Evolutionary conservation across 35 echinoderm and acorn worm species (phyloP).

Genomic region (Apostichopus parvimensis): DNA sequence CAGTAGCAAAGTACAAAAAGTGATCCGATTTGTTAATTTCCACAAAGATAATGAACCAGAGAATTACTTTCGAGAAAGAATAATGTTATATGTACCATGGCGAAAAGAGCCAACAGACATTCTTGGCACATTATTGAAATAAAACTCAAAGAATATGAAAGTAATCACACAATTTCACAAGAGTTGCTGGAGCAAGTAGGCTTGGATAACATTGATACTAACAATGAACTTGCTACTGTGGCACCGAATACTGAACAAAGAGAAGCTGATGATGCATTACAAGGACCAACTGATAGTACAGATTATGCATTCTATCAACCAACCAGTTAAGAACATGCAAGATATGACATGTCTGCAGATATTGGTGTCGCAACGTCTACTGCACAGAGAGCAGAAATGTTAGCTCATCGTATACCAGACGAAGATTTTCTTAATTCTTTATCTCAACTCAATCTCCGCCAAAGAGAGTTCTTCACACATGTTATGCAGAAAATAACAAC

Average conservation of each 20-base stretch:
- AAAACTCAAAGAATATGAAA: not conserved
- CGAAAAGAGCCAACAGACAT: not conserved
- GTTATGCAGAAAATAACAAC: constrained; percentile 26
- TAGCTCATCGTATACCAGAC: constrained; percentile 1
- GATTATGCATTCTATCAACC: not conserved
- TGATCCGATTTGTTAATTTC: constrained; percentile 41
- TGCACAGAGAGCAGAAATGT: not conserved
- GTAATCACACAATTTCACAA: not conserved
- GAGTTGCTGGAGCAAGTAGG: not conserved
- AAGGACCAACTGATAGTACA: not conserved
- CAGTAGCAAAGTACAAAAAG: not conserved
- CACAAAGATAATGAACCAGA: not conserved
- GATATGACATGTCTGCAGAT: constrained; percentile 27
- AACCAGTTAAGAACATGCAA: not conserved
- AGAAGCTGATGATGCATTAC: not conserved
- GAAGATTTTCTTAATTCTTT: constrained; percentile 12
- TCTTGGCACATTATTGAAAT: not conserved
- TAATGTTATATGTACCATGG: constrained; percentile 31
- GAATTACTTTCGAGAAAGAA: constrained; percentile 33
- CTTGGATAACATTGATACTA: not conserved
- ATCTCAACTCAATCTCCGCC: not conserved
- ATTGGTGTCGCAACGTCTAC: not conserved
- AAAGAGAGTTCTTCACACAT: constrained; percentile 47
- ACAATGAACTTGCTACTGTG: not conserved
- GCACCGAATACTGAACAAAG: not conserved